phyloP scores from a whole-genome alignment of 2,888 invertebrate genomes.

The Entomobrya proxima region DNA sequence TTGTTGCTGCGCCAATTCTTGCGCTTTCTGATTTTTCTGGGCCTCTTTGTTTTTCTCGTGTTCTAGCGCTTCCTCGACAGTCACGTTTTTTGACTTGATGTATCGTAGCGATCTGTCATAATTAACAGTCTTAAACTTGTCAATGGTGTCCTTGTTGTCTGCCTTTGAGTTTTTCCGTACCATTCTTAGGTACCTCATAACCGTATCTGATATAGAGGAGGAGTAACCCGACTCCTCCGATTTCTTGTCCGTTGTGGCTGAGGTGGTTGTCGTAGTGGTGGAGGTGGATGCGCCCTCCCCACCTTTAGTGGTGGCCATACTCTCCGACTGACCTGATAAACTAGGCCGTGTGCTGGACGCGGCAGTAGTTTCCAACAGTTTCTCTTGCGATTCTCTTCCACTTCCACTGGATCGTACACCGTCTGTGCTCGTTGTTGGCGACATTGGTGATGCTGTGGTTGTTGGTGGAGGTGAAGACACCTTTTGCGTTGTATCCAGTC shows the following conservation, averaged over 20 bases:
- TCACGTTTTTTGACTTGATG: slow-evolving; percentile 87
- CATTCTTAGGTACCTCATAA: slow-evolving; percentile 90
- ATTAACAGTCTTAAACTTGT: slow-evolving; percentile 90
- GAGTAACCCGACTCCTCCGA: slow-evolving; percentile 78
- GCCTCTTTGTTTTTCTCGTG: slow-evolving; percentile 77
- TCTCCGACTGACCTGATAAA: slow-evolving; percentile 54
- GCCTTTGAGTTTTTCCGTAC: slow-evolving; percentile 89
- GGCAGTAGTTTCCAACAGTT: slow-evolving; percentile 55
- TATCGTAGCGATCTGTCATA: slow-evolving; percentile 90
- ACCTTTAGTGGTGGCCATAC: slow-evolving; percentile 78
- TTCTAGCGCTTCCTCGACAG: slow-evolving; percentile 84
- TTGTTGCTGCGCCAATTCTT: neutral
- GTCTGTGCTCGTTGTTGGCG: slow-evolving; percentile 56
- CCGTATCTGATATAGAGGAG: slow-evolving; percentile 91
- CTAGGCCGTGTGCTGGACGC: slow-evolving; percentile 56
- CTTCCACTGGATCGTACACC: slow-evolving; percentile 56
- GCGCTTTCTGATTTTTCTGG: neutral
- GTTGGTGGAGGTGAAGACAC: slow-evolving; percentile 47
- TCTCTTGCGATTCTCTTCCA: slow-evolving; percentile 69
- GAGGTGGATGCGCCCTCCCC: slow-evolving; percentile 73
- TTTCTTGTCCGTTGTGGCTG: slow-evolving; percentile 70
- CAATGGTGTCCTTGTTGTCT: slow-evolving; percentile 85
- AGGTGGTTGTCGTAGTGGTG: slow-evolving; percentile 9
- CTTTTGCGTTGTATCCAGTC: slow-evolving; percentile 36
- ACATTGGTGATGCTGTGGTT: slow-evolving; percentile 56